A percentile compares a stretch with the other conserved stretches of the same genome.
Evolutionary conservation across 2,888 invertebrate genomes (phyloP).

Genomic region (Drosophila mercatorum): DNA sequence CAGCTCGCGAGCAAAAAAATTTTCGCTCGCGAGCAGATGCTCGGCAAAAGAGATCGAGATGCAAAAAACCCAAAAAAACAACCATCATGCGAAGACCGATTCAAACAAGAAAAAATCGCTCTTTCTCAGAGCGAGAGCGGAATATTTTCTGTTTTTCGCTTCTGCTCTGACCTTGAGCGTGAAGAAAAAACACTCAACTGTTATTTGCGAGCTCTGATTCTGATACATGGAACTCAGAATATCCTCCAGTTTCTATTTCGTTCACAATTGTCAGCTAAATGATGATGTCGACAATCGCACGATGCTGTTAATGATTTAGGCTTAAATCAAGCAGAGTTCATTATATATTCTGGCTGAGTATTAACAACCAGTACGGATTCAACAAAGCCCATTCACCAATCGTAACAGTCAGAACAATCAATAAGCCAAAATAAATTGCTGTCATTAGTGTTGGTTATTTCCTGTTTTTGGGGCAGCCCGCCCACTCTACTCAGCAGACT

Average conservation of each 20-base stretch:
- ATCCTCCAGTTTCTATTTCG: background rate
- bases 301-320: conserved; percentile 21
- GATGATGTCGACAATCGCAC: conserved; percentile 4
- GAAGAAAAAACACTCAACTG: no score
- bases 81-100: no score
- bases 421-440: conserved; percentile 60
- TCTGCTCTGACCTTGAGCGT: no score
- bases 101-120: no score
- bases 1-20: no score
- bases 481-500: background rate
- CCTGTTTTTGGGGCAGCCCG: conserved; percentile 14
- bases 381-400: conserved; percentile 19
- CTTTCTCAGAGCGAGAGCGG: no score
- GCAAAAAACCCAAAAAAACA: no score
- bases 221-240: background rate
- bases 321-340: conserved; percentile 16
- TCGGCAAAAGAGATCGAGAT: no score
- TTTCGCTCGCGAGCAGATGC: no score
- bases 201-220: no score
- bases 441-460: conserved; percentile 63
- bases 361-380: conserved; percentile 46
- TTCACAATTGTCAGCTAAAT: conserved; percentile 13
- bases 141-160: no score
- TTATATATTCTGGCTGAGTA: conserved; percentile 14
- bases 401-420: conserved; percentile 53